Evolutionary conservation across 1,140 invertebrate species (phyloP).

Genomic region (Trachymyrmex septentrionalis): DNA sequence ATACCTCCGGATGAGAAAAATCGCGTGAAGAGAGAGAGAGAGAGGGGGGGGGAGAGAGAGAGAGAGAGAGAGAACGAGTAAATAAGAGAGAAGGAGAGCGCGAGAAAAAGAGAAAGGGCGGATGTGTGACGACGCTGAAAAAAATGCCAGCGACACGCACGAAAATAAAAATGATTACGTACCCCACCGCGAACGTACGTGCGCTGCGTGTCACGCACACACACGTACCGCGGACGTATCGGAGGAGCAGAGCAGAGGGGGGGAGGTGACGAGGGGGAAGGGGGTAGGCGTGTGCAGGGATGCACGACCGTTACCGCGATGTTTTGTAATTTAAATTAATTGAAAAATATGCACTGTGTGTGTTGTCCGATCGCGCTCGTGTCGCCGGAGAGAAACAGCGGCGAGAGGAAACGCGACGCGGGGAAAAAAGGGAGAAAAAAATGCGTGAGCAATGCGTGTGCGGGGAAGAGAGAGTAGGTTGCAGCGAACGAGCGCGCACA

Average conservation of each 20-base stretch:
- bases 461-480: slow-evolving; percentile 3
- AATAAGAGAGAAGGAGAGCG: too few species aligned
- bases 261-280: background rate
- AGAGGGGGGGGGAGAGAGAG: background rate
- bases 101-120: background rate
- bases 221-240: slow-evolving; percentile 64
- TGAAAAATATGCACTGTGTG: slow-evolving; percentile 85
- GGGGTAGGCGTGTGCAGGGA: slow-evolving; percentile 61
- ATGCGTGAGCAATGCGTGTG: slow-evolving; percentile 18
- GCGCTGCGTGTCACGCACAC: slow-evolving; percentile 62
- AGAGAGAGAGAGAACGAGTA: background rate
- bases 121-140: slow-evolving; percentile 50
- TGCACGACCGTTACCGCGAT: slow-evolving; percentile 80
- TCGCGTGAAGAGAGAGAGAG: slow-evolving; percentile 17
- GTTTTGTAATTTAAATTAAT: slow-evolving; percentile 86
- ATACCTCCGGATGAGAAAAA: slow-evolving; percentile 58
- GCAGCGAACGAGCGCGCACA: slow-evolving; percentile 38
- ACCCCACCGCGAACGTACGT: slow-evolving; percentile 72
- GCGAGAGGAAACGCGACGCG: slow-evolving; percentile 60
- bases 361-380: slow-evolving; percentile 81
- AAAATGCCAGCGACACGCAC: slow-evolving; percentile 77
- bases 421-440: slow-evolving; percentile 32
- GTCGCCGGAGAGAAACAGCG: slow-evolving; percentile 69
- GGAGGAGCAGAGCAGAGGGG: background rate
- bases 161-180: slow-evolving; percentile 83